phyloP scores from a whole-genome alignment of 1,140 invertebrate species.

The Drosophila mauritiana region DNA sequence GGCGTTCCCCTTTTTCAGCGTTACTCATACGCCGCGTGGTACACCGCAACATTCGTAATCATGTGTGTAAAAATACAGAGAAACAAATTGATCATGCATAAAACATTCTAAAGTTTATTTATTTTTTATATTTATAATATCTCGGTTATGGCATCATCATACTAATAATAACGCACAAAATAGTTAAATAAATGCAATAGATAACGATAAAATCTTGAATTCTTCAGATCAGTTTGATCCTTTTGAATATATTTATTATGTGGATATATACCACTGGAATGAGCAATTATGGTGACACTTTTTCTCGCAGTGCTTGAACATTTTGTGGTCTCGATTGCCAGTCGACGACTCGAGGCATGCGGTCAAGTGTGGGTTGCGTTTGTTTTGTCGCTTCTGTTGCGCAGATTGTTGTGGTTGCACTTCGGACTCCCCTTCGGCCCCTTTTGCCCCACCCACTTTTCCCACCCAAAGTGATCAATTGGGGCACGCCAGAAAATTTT shows the following conservation, averaged over 20 bases:
- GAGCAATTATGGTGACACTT: background rate
- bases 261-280: background rate
- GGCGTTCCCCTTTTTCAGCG: slow-evolving; percentile 9
- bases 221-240: too few species aligned
- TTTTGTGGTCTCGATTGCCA: slow-evolving; percentile 38
- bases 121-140: too few species aligned
- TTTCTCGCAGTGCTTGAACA: slow-evolving; percentile 17
- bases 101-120: too few species aligned
- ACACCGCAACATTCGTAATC: slow-evolving; percentile 7
- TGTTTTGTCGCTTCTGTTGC: slow-evolving; percentile 59
- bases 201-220: too few species aligned
- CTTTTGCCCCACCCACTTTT: slow-evolving; percentile 2
- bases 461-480: slow-evolving; percentile 30
- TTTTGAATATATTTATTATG: too few species aligned
- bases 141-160: too few species aligned
- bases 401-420: slow-evolving; percentile 52
- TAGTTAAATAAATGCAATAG: too few species aligned
- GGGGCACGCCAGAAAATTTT: slow-evolving; percentile 55
- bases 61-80: background rate
- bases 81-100: background rate
- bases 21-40: slow-evolving; percentile 65
- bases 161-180: too few species aligned
- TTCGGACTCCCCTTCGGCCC: slow-evolving; percentile 1
- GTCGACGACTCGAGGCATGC: slow-evolving; percentile 27
- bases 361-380: slow-evolving; percentile 64